These are phyloP conservation scores for Dendrolimus pini DNA, from an alignment of 2,888 invertebrate species.

Conservation along the genomic window DNA sequence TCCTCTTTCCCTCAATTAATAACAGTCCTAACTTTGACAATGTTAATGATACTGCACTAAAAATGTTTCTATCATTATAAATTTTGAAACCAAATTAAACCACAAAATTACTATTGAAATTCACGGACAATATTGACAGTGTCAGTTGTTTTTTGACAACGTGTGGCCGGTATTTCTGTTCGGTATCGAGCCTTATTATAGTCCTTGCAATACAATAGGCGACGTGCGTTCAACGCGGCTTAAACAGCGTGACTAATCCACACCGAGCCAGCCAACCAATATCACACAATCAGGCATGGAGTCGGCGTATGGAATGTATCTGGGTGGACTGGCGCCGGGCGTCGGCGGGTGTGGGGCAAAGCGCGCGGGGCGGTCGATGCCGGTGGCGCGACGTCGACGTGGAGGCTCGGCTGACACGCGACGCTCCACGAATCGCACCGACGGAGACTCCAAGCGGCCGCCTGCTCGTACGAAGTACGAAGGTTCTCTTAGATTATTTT, in stretches of 20 bases:
- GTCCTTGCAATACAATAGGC: neutral
- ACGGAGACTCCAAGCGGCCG: slow-evolving; percentile 21
- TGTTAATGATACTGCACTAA: slow-evolving; percentile 11
- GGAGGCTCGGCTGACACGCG: slow-evolving; percentile 71
- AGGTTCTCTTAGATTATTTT: neutral
- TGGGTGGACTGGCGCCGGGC: slow-evolving; percentile 21
- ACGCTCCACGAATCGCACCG: slow-evolving; percentile 51
- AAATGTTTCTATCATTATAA: slow-evolving; percentile 9
- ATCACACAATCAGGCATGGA: slow-evolving; percentile 21
- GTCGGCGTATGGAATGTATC: slow-evolving; percentile 44
- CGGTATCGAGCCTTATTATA: neutral
- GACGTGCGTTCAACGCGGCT: slow-evolving; percentile 30
- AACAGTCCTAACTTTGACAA: slow-evolving; percentile 14
- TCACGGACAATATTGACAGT: neutral
- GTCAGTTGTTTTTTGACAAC: neutral
- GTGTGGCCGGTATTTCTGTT: neutral
- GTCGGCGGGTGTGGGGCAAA: slow-evolving; percentile 18
- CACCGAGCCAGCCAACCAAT: slow-evolving; percentile 4
- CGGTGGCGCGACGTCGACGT: slow-evolving; percentile 72
- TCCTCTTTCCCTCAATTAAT: slow-evolving; percentile 3
- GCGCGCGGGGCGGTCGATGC: slow-evolving; percentile 38
- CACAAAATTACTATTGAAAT: neutral
- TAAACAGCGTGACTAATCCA: slow-evolving; percentile 36
- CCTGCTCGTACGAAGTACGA: slow-evolving; percentile 1
- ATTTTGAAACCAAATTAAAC: slow-evolving; percentile 1